Percentiles rank a stretch among this genome's conserved stretches.
These are phyloP conservation scores for Ammospiza nelsoni DNA, from an alignment of 2,113 vertebrate genomes.

Conservation along the genomic window DNA sequence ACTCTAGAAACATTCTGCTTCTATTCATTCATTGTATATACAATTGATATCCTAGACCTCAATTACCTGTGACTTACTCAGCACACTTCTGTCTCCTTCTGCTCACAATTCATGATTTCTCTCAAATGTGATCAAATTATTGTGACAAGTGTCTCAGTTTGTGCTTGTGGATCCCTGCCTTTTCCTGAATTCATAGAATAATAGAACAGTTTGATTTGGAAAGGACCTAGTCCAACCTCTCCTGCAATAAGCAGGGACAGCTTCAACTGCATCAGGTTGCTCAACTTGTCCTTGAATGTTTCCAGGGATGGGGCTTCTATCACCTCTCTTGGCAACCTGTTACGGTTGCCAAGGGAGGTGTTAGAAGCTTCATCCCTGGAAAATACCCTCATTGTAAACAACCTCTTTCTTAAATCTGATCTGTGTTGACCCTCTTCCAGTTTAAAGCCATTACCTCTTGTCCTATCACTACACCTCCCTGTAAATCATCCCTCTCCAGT, in stretches of 20 bases:
- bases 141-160: slow-evolving; percentile 1
- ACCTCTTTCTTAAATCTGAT: background rate
- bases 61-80: background rate
- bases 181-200: background rate
- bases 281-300: background rate
- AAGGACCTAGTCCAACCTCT: background rate
- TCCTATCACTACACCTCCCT: background rate
- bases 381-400: background rate
- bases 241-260: background rate
- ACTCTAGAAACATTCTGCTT: background rate
- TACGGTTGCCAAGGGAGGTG: too few relatives aligned
- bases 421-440: background rate
- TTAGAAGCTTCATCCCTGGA: too few relatives aligned
- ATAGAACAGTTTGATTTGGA: background rate
- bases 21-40: background rate
- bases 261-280: background rate
- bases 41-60: background rate
- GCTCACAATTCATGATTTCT: background rate
- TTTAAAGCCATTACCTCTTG: background rate
- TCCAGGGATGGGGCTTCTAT: background rate
- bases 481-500: background rate
- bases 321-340: background rate
- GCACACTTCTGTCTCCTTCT: background rate
- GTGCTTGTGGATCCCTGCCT: background rate
- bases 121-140: slow-evolving; percentile 15